Base-by-base conservation (phyloP, 2,888 invertebrate species). In the Acanthosepion esculentum region DNA sequence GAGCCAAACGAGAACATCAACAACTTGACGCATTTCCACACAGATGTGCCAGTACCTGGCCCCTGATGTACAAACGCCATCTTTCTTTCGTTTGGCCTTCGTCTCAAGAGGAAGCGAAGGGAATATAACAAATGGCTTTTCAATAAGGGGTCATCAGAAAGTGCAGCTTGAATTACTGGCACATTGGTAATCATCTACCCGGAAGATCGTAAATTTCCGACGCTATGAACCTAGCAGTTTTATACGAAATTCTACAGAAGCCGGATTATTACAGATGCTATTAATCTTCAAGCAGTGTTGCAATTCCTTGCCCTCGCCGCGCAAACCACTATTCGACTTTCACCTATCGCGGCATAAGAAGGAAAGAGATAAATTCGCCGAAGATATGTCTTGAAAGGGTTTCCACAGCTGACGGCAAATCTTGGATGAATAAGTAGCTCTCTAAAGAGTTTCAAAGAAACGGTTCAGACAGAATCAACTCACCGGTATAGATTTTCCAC, bases 191-290 rank as follows among this genome's bases (percentile, higher is more conserved):
- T 15, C 78, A 78, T 15, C 15, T 78, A n/a, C 78, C 78, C 78
- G 33, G 78, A 78, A 78, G n/a, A 78, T 78, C 78, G 78, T 78
- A 78, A 78, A 78, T 78, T 78, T 78, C n/a, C 78, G 78, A 78
- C 78, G n/a, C n/a, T 78, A 78, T 78, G 78, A 78, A 78, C 78
- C n/a, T 12, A 33, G 78, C 78, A 33, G n/a, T 78, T n/a, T n/a
- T 78, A n/a, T 59, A 20, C 59, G 59, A 59, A 23, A 59, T 59
- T 59, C 20, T 78, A 78, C 78, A 78, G 78, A 78, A 33, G 78
- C 78, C 33, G n/a, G 78, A 78, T 78, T 78, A 78, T 78, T 78
- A 33, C 78, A n/a, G n/a, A 78, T 33, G 78, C n/a, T 78, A 78
- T 78, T 78, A 78, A 78, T 78, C 78, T 78, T n/a, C 12, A 33